Percentiles rank a stretch among this genome's conserved stretches.
Conservation (phyloP, 2,797 vertebrate genomes). For the Sebastes steindachneri region DNA sequence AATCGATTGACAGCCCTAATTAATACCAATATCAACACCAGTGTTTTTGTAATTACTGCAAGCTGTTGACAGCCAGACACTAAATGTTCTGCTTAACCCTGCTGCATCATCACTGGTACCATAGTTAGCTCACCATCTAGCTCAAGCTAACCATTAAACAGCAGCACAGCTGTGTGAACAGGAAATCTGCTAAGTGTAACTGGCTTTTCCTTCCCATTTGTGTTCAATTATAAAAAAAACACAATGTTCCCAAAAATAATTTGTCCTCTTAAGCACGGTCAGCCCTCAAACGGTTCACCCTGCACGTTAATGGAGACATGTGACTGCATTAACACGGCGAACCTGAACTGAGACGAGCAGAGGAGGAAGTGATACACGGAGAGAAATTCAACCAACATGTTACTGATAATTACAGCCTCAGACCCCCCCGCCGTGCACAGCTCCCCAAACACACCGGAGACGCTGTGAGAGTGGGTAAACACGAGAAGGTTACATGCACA, state of each 20-base stretch:
- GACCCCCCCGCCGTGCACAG: conserved; percentile 31
- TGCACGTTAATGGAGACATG: conserved; percentile 58
- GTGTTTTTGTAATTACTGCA: background rate
- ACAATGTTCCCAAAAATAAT: conserved; percentile 64
- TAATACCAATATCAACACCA: background rate
- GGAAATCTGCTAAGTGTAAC: conserved; percentile 39
- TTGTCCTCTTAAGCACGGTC: conserved; percentile 47
- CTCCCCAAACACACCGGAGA: conserved; percentile 38
- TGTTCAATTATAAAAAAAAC: conserved; percentile 60
- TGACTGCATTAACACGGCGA: conserved; percentile 66
- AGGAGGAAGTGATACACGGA: background rate
- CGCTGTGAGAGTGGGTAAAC: conserved; percentile 54
- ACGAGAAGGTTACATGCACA: conserved; percentile 54
- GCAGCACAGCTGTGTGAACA: conserved; percentile 30
- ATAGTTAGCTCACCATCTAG: background rate
- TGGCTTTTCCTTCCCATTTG: conserved; percentile 21
- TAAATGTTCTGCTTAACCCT: background rate
- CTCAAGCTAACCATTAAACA: conserved; percentile 1
- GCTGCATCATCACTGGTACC: too few species aligned
- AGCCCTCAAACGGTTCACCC: conserved; percentile 35
- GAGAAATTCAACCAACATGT: conserved; percentile 30
- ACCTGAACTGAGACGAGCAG: conserved; percentile 28
- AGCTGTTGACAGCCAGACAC: background rate
- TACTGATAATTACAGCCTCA: conserved; percentile 45
- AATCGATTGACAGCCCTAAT: too few species aligned